phyloP scores from a whole-genome alignment of 2,888 invertebrate genomes.

The Macrosiphum euphorbiae region DNA sequence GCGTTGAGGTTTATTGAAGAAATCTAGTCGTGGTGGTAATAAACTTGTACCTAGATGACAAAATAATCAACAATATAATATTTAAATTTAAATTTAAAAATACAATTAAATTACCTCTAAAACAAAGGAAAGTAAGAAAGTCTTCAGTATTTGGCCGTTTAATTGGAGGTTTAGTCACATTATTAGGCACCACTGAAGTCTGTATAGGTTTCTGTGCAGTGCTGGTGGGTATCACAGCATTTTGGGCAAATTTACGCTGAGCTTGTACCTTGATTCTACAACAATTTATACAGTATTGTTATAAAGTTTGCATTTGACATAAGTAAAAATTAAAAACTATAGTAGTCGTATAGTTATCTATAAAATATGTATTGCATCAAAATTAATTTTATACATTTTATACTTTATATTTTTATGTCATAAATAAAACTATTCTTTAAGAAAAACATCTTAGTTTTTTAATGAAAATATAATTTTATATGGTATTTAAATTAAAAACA shows the following conservation, averaged over 20 bases:
- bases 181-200: slow-evolving; percentile 41
- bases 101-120: slow-evolving; percentile 75
- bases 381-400: not conserved
- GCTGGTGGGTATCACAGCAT: slow-evolving; percentile 72
- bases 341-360: not conserved
- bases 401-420: no score
- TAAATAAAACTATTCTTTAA: not conserved
- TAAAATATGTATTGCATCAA: not conserved
- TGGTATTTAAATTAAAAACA: not conserved
- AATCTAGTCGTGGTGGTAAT: slow-evolving; percentile 66
- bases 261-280: slow-evolving; percentile 84
- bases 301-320: not conserved
- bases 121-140: slow-evolving; percentile 87
- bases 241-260: slow-evolving; percentile 90
- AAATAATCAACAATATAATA: slow-evolving; percentile 18
- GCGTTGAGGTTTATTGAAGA: slow-evolving; percentile 66
- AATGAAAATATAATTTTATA: not conserved
- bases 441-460: not conserved
- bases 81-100: not conserved
- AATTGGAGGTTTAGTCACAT: slow-evolving; percentile 48
- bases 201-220: slow-evolving; percentile 75
- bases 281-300: slow-evolving; percentile 13
- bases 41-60: slow-evolving; percentile 65
- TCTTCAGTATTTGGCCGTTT: slow-evolving; percentile 84
- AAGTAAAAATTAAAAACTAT: not conserved